These are phyloP conservation scores for human DNA, from an alignment of 2,113 vertebrate species.

Conservation along the genomic window DNA sequence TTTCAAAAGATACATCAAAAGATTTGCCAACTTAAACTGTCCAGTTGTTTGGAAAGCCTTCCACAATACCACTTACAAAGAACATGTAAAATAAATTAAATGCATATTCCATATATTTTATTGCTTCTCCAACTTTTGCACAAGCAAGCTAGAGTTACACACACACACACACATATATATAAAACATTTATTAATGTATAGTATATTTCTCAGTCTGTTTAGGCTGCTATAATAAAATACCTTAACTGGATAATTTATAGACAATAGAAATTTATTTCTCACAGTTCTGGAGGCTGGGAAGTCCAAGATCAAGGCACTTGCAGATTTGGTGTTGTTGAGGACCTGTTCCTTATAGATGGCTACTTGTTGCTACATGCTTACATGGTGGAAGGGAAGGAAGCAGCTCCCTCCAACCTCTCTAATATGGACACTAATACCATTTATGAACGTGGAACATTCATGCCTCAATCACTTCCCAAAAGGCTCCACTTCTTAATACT, in stretches of 20 bases:
- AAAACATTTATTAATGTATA: not conserved
- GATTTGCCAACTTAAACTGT: conserved; percentile 6
- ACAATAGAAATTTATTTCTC: not conserved
- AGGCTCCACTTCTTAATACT: not conserved
- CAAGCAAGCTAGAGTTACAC: not conserved
- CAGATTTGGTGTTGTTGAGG: not conserved
- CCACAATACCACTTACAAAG: not conserved
- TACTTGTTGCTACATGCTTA: not conserved
- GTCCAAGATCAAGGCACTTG: not conserved
- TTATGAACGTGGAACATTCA: not conserved
- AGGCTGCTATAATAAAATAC: not conserved
- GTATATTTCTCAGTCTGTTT: not conserved
- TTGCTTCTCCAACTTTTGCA: not conserved
- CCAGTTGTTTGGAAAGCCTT: conserved; percentile 36
- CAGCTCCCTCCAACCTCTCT: not conserved
- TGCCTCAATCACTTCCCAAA: not conserved
- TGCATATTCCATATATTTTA: not conserved
- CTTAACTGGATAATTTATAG: not conserved
- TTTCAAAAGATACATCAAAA: conserved; percentile 39
- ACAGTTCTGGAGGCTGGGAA: not conserved
- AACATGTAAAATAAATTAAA: conserved; percentile 7
- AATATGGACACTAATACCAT: not conserved
- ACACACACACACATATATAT: too few species aligned
- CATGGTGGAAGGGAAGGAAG: not conserved
- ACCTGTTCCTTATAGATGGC: not conserved